Evolutionary conservation across 2,797 vertebrate genomes (phyloP), one percentile per base, ranked within the genome.

Genomic region (Acanthiza pusilla): DNA sequence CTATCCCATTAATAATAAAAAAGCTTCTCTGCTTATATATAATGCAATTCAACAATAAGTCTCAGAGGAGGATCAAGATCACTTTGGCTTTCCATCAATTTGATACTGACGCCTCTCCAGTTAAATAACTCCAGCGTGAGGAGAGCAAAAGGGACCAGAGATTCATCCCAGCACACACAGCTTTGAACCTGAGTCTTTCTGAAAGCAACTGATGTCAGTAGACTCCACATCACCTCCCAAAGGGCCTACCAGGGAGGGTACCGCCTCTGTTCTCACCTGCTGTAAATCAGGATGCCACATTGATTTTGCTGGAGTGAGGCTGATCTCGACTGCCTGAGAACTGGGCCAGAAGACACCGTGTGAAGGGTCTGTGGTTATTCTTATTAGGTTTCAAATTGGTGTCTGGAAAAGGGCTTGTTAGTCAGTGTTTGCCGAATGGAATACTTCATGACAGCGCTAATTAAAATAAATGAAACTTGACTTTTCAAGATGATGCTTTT

Each of bases 381-480:
- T 1, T 71, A 11, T 43, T 63, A 22, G 14, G 15, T 57, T 93
- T 92, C 51, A 73, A 78, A 70, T 2, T 2, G 32, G 55, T 91
- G 76, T 67, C 74, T 95, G 74, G 50, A 72, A 88, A 89, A 89
- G 72, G 78, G 81, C 83, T 94, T 91, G 85, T 91, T 95, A 92
- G 84, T 89, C 87, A 42, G 92, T 22, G 85, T 89, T 84, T 90
- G 94, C 80, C 0, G 4, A 95, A 89, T 0, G 36, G 88, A 95
- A 89, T 93, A 80, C 91, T 92, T 95, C 68, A 47, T 88, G 93
- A 88, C 88, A 88, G 88, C 5, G 1, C 86, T 95, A 95, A 97
- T 97, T 96, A 94, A 96, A 97, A 94, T 85, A 96, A 95, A 96
- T 96, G 96, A 96, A 96, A 96, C 94, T 96, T 96, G 95, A 89